Evolutionary conservation across 2,888 invertebrate genomes (phyloP).

Genomic region (Troides aeacus): DNA sequence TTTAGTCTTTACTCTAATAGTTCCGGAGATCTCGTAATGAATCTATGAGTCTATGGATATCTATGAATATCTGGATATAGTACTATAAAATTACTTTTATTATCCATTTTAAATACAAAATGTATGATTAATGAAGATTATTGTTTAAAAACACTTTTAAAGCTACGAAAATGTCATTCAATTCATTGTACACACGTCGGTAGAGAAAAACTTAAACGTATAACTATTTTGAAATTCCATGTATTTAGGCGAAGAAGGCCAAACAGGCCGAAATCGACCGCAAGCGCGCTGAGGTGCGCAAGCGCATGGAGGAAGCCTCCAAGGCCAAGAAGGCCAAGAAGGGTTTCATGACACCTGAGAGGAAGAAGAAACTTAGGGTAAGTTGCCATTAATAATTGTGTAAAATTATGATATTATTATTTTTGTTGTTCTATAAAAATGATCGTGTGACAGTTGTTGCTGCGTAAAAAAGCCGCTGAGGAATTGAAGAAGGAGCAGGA

Average conservation of each 20-base stretch:
- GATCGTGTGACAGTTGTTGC: conserved; percentile 87
- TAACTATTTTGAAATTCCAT: conserved; percentile 50
- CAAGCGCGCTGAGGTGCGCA: conserved; percentile 99
- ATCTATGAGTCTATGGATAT: no score
- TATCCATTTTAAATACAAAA: neutral
- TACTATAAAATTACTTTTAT: no score
- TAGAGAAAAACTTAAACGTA: conserved; percentile 32
- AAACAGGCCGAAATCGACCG: conserved; percentile 98
- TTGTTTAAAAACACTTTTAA: neutral
- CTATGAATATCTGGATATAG: no score
- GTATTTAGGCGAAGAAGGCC: conserved; percentile 94
- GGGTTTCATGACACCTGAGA: conserved; percentile 99
- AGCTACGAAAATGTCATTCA: neutral
- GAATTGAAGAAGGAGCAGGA: conserved; percentile 99
- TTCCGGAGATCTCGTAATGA: no score
- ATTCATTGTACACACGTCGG: neutral
- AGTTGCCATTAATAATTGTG: conserved; percentile 56
- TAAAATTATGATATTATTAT: neutral
- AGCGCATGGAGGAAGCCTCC: conserved; percentile 99
- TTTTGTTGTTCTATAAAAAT: neutral
- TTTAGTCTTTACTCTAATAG: no score
- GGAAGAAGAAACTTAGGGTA: conserved; percentile 99
- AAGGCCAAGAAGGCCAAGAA: conserved; percentile 99
- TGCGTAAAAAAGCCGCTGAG: conserved; percentile 99
- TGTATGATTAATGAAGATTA: neutral